Conservation (phyloP, 2,888 invertebrate species). For the Rapana venosa region DNA sequence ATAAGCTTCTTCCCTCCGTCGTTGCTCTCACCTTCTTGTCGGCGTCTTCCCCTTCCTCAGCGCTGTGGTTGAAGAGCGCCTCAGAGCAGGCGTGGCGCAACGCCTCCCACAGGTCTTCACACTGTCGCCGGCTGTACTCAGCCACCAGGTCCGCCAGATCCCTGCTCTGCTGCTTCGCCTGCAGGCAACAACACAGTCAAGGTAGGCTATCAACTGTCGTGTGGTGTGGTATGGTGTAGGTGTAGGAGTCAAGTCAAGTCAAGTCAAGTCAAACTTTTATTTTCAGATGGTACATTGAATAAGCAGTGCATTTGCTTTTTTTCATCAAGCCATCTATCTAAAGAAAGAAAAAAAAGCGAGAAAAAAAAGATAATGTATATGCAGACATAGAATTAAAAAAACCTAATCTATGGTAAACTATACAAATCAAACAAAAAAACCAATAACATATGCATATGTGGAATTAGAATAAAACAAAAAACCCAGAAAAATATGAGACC, state of each 20-base stretch:
- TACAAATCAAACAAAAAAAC: too few species aligned
- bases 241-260: background rate
- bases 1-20: too few species aligned
- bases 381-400: too few species aligned
- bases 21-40: background rate
- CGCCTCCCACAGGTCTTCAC: slow-evolving; percentile 48
- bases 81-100: slow-evolving; percentile 36
- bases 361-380: too few species aligned
- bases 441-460: too few species aligned
- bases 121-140: slow-evolving; percentile 42
- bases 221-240: too few species aligned
- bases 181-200: background rate
- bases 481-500: too few species aligned
- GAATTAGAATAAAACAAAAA: too few species aligned
- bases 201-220: background rate
- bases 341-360: too few species aligned
- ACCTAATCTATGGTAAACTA: too few species aligned
- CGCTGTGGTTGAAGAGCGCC: slow-evolving; percentile 22
- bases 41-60: slow-evolving; percentile 1
- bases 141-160: slow-evolving; percentile 41
- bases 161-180: background rate
- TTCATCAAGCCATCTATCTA: too few species aligned
- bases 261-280: background rate
- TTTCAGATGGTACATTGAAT: background rate
- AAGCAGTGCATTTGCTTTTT: too few species aligned